A percentile compares a stretch with the other conserved stretches of the same genome.
Evolutionary conservation across 1,140 invertebrate genomes (phyloP).

Genomic region (Bradynema listronoti): DNA sequence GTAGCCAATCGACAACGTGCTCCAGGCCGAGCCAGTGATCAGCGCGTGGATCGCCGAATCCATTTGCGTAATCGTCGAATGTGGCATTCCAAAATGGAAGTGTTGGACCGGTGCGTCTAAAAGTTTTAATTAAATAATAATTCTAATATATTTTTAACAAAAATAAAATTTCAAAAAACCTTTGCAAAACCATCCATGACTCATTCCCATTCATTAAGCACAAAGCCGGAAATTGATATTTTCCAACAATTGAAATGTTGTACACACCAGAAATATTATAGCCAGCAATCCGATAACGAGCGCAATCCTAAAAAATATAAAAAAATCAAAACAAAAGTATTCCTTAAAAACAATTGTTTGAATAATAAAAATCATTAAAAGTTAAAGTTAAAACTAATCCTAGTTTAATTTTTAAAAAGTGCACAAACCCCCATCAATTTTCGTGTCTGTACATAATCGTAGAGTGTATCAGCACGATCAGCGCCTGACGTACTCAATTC

Average conservation of each 20-base stretch:
- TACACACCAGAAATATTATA: conserved; percentile 15
- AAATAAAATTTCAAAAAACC: neutral
- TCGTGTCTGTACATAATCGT: too few relatives aligned
- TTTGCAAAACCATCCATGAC: conserved; percentile 19
- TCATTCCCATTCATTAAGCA: conserved; percentile 17
- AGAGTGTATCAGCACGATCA: too few relatives aligned
- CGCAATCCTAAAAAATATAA: conserved; percentile 18
- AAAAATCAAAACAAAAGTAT: too few relatives aligned
- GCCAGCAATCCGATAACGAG: conserved; percentile 3
- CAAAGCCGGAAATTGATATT: neutral
- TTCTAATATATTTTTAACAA: neutral
- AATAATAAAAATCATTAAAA: too few relatives aligned
- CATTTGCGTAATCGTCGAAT: conserved; percentile 16
- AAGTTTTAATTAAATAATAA: neutral
- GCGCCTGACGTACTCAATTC: too few relatives aligned
- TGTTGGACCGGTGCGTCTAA: neutral
- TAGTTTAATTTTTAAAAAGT: too few relatives aligned
- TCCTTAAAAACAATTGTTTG: too few relatives aligned
- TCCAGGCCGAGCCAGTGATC: conserved; percentile 18
- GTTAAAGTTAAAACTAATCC: too few relatives aligned
- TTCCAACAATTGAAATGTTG: neutral
- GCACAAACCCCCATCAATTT: too few relatives aligned
- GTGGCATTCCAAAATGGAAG: conserved; percentile 7
- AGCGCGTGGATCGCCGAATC: conserved; percentile 7
- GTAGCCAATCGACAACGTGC: conserved; percentile 8